phyloP scores from a whole-genome alignment of 2,888 invertebrate genomes.

The Oligia fasciuncula region DNA sequence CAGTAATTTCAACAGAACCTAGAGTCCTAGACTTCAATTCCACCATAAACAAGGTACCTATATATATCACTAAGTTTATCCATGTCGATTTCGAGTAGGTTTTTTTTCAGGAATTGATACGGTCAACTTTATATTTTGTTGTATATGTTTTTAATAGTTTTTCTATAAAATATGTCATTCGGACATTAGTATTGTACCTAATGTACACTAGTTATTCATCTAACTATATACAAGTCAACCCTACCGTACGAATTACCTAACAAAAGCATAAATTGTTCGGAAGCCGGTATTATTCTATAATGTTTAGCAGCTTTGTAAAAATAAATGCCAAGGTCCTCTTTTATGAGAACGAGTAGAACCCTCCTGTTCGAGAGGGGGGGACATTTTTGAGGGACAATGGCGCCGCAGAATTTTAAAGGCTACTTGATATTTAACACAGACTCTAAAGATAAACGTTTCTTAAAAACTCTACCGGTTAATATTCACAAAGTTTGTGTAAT shows the following conservation, averaged over 20 bases:
- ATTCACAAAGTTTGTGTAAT: not conserved
- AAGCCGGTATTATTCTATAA: constrained; percentile 22
- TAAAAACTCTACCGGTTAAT: not conserved
- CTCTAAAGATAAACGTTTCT: not conserved
- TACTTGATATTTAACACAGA: constrained; percentile 21
- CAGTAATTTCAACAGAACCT: not conserved
- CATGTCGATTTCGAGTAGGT: too few relatives aligned
- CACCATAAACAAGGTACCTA: not conserved
- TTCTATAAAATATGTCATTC: not conserved
- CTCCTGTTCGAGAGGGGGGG: constrained; percentile 40
- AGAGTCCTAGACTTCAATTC: not conserved
- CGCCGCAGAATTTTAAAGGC: constrained; percentile 23
- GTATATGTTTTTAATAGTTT: not conserved
- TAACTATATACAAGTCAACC: constrained; percentile 13
- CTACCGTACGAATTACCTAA: constrained; percentile 4
- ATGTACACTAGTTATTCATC: not conserved
- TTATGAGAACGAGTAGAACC: constrained; percentile 37
- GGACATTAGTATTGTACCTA: not conserved
- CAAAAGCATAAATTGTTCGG: constrained; percentile 20
- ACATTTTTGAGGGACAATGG: constrained; percentile 31
- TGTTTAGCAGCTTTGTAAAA: constrained; percentile 39
- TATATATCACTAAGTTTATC: not conserved
- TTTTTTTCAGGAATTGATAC: not conserved
- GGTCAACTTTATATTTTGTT: not conserved
- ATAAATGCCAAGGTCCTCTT: constrained; percentile 59